Base-by-base conservation (phyloP, 2,888 invertebrate genomes). In the Opisthograptis luteolata region DNA sequence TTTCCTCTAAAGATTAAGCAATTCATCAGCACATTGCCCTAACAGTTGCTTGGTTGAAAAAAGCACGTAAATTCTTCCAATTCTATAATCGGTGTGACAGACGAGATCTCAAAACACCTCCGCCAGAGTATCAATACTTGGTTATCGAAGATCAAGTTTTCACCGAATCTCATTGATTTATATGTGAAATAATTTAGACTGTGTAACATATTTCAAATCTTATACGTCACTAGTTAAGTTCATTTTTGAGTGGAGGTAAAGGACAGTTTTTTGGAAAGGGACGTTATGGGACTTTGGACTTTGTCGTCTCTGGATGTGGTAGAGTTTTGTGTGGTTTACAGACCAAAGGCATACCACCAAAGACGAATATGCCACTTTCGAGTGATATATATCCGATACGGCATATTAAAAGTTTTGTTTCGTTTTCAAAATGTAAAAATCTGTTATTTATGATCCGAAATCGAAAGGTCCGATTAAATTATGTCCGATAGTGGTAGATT, bases 381-480 rank as follows among this genome's bases (percentile, higher is more conserved):
- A 76, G 84, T 89, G 89, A 90, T 89, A 89, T 90, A 90, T 87
- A 76, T 64, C 73, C 82, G 86, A 88, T 87, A 87, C 80, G 84
- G 76, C 78, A 73, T 88, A 90, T 89, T 89, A 88, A 87, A 85
- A 75, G 84, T 87, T 86, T 87, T 87, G 75, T 87, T 87, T 89
- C 78, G 73, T 84, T 82, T 81, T 83, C 80, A 67, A 74, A 85
- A 87, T 86, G 84, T 88, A 81, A 87, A 88, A 90, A 85, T 89
- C 86, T 78, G 83, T 88, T 79, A 90, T 90, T 90, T 90, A 90
- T 89, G 87, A 64, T 72, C 67, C 81, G 80, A 85, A 87, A 90
- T 89, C 88, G 87, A 87, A 78, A 85, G 87, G 84, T 81, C 76
- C 85, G 87, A 87, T 88, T 87, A 87, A 88, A 87, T 84, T 83